Percentiles rank a stretch among this genome's conserved stretches.
These are phyloP conservation scores for Cephalopholis sonnerati DNA, from an alignment of 2,113 vertebrate genomes.

Conservation along the genomic window DNA sequence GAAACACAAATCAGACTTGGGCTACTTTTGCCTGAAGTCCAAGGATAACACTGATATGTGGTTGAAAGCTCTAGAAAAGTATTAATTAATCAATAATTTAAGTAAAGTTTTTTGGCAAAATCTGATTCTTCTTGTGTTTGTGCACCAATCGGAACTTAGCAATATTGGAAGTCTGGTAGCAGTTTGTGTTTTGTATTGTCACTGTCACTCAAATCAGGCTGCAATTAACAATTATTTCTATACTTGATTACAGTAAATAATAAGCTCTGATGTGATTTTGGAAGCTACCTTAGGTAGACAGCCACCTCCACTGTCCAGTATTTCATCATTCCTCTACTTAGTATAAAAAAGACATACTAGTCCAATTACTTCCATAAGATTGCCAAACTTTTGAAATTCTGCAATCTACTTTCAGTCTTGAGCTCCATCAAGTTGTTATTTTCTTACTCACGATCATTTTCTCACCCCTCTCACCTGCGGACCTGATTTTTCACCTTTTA, in stretches of 20 bases:
- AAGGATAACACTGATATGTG: not conserved
- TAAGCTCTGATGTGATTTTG: not conserved
- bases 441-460: not conserved
- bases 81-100: too few relatives aligned
- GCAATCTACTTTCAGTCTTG: conserved; percentile 8
- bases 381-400: not conserved
- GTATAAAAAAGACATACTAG: not conserved
- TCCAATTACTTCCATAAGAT: conserved; percentile 14
- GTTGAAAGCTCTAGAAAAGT: not conserved
- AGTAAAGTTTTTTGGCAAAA: not conserved
- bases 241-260: not conserved
- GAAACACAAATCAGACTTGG: too few relatives aligned
- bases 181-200: not conserved
- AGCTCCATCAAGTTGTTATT: conserved; percentile 10
- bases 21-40: too few relatives aligned
- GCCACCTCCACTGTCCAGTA: not conserved
- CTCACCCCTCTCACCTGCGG: conserved; percentile 12
- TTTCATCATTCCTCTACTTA: not conserved
- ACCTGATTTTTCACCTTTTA: conserved; percentile 35
- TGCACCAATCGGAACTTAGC: not conserved
- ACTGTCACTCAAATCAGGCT: not conserved
- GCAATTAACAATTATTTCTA: too few relatives aligned
- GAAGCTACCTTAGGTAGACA: not conserved
- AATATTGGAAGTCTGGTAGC: not conserved
- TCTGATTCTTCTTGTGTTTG: not conserved